A percentile compares a stretch with the other conserved stretches of the same genome.
These are phyloP conservation scores for Epinephelus cyanopodus DNA, from an alignment of 2,113 vertebrate species.

Conservation along the genomic window DNA sequence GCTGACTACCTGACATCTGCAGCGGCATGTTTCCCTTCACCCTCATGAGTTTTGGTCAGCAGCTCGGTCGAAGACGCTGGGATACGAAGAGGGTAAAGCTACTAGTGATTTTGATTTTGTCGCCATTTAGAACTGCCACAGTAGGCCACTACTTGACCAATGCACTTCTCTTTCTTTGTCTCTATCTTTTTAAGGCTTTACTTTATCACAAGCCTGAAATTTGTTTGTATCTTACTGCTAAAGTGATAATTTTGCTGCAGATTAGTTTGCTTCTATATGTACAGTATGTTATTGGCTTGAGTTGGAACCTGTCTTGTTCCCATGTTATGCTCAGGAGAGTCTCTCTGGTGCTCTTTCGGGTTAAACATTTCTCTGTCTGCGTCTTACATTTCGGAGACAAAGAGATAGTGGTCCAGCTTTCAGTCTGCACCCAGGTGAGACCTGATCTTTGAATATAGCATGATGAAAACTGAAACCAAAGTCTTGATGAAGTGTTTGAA, in stretches of 20 bases:
- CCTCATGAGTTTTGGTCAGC: slow-evolving; percentile 8
- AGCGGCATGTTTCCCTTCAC: slow-evolving; percentile 11
- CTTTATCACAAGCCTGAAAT: slow-evolving; percentile 41
- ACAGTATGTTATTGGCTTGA: slow-evolving; percentile 66
- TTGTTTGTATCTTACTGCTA: slow-evolving; percentile 49
- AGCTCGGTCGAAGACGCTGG: slow-evolving; percentile 25
- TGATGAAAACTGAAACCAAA: slow-evolving; percentile 83
- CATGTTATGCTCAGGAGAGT: slow-evolving; percentile 63
- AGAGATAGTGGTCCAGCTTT: slow-evolving; percentile 30
- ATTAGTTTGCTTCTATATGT: slow-evolving; percentile 59
- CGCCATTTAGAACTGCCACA: slow-evolving; percentile 53
- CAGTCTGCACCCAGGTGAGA: slow-evolving; percentile 42
- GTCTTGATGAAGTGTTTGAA: slow-evolving; percentile 79
- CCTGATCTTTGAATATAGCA: slow-evolving; percentile 65
- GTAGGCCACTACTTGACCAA: slow-evolving; percentile 71
- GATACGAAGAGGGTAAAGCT: slow-evolving; percentile 23
- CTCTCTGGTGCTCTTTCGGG: slow-evolving; percentile 63
- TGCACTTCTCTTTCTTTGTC: slow-evolving; percentile 68
- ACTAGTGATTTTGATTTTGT: slow-evolving; percentile 41
- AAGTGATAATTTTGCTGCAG: slow-evolving; percentile 49
- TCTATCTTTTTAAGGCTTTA: slow-evolving; percentile 44
- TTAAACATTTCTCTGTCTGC: slow-evolving; percentile 18
- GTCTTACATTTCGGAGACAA: slow-evolving; percentile 33
- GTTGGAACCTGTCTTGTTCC: slow-evolving; percentile 56
- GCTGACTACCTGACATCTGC: slow-evolving; percentile 8